A percentile compares a stretch with the other conserved stretches of the same genome.
These are phyloP conservation scores for Abrostola tripartita DNA, from an alignment of 2,888 invertebrate species.

Conservation along the genomic window DNA sequence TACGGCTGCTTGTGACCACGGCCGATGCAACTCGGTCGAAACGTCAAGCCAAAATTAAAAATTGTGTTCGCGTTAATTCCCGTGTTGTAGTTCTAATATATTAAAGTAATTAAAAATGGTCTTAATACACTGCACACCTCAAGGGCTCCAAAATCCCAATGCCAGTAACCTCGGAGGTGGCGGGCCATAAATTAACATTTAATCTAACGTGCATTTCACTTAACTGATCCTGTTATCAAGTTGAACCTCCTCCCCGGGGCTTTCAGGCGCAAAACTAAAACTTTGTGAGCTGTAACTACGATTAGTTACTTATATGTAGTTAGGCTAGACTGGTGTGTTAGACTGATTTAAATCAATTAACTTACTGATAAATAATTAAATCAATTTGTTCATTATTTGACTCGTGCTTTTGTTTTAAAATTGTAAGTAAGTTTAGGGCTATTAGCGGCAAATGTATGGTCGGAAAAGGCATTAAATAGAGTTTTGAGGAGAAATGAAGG, in stretches of 20 bases:
- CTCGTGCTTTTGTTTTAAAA: neutral
- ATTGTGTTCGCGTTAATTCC: too few relatives aligned
- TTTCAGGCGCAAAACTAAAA: slow-evolving; percentile 23
- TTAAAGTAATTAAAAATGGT: too few relatives aligned
- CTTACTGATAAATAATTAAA: neutral
- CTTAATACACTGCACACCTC: too few relatives aligned
- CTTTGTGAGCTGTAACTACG: slow-evolving; percentile 24
- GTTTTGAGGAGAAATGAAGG: too few relatives aligned
- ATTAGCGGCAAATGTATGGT: too few relatives aligned
- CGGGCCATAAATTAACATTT: slow-evolving; percentile 23
- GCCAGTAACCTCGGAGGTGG: slow-evolving; percentile 18
- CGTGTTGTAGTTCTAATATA: too few relatives aligned
- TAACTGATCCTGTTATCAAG: slow-evolving; percentile 46
- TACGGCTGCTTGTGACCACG: too few relatives aligned
- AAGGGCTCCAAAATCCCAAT: too few relatives aligned
- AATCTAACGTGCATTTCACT: slow-evolving; percentile 46
- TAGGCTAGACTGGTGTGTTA: neutral
- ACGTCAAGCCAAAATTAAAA: too few relatives aligned
- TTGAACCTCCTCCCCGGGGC: slow-evolving; percentile 39
- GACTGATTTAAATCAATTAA: neutral
- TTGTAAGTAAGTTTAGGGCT: too few relatives aligned
- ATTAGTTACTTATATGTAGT: slow-evolving; percentile 22
- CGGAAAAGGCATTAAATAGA: too few relatives aligned
- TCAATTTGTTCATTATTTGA: neutral
- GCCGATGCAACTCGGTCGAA: too few relatives aligned